Evolutionary conservation across 1,140 invertebrate species (phyloP), one percentile per base, ranked within the genome.

Genomic region (Calephelis nemesis): DNA sequence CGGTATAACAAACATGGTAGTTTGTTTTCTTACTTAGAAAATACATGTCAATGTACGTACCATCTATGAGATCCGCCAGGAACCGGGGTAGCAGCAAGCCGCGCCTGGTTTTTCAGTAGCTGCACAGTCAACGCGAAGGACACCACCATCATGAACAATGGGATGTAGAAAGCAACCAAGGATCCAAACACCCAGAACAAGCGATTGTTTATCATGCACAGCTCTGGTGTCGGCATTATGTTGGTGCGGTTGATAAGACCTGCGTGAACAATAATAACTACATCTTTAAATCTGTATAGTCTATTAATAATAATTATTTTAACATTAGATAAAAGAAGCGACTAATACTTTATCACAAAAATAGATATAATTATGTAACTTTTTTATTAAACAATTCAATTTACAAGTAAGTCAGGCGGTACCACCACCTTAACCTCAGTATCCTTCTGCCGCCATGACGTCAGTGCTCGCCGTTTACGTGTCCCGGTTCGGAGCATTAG

Each of bases 81-180:
- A 6, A 88, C 86, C 12, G 88, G 87, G 0, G 85, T 85, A 1
- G 94, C 94, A 0, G 94, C 94, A 73, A 96, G 93, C 70, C 94
- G 90, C 0, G 95, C 95, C 75, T 96, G 95, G 64, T 95, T 94
- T 65, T 96, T 93, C 45, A 98, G 92, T 64, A 98, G 89, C 69
- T 96, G 95, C 8, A 98, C 97, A 1, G 98, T 99, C 30, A 98
- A 93, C 0, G 96, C 94, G 79, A 98, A 98, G 0, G 97, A 97
- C 40, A 97, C 94, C 42, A 98, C 94, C 92, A 92, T 92, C 63
- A 97, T 96, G 49, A 97, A 90, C 94, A 99, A 97, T 1, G 98
- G 98, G 54, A 99, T 95, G 91, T 98, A 98, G 91, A 99, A 99
- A 47, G 94, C 97, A 60, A 98, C 94, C 74, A 98, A 89, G 0